Evolutionary conservation across 2,113 vertebrate species (phyloP).

Genomic region (Eudyptes chrysolophus): DNA sequence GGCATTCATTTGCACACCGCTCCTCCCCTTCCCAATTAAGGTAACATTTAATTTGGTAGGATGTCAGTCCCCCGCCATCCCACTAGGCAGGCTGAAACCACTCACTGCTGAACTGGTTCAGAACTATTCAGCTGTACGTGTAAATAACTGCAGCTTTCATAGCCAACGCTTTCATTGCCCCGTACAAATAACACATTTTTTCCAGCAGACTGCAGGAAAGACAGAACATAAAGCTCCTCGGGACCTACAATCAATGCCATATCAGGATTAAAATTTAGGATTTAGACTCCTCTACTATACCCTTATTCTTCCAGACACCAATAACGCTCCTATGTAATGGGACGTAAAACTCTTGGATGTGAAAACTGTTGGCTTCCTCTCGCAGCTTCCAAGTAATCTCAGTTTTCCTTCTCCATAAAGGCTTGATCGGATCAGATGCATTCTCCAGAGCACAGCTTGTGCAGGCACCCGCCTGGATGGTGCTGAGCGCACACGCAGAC

Average conservation of each 20-base stretch:
- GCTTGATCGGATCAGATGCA: neutral
- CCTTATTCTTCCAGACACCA: neutral
- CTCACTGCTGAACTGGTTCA: neutral
- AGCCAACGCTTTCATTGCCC: neutral
- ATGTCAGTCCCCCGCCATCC: neutral
- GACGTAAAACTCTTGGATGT: neutral
- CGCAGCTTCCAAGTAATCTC: neutral
- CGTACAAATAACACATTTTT: neutral
- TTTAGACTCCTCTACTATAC: neutral
- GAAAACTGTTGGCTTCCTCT: neutral
- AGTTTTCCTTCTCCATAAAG: neutral
- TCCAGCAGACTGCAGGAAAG: neutral
- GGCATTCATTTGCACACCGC: neutral
- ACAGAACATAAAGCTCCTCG: neutral
- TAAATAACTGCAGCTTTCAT: neutral
- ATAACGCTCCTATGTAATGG: neutral
- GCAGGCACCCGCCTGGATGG: accelerated
- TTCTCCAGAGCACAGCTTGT: neutral
- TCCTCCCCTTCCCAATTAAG: neutral
- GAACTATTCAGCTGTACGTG: neutral
- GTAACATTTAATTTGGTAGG: neutral
- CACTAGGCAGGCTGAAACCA: neutral
- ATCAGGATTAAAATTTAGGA: neutral
- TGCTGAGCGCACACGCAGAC: accelerated
- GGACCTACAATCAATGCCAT: neutral